Evolutionary conservation across 2,113 vertebrate genomes (phyloP), one percentile per base, ranked within the genome.

Genomic region (Elachura formosa): DNA sequence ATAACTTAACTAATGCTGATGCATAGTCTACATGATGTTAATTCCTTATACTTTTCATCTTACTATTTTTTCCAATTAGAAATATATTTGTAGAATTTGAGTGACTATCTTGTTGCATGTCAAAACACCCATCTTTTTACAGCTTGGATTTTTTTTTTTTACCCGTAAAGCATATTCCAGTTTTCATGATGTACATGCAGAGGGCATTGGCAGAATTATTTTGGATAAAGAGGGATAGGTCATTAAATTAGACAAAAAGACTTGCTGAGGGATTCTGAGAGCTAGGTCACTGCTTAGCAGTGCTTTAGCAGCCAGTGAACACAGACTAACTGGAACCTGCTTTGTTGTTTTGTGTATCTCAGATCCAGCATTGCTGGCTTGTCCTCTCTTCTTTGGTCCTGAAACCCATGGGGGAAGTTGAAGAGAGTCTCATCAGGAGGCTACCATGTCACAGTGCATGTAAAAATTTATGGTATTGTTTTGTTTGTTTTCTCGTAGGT

Each of bases 401-500:
- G 80, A 94, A 77, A 63, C 26, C 13, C 29, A 6, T 2, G 9
- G 33, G 25, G 22, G 36, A 89, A 62, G 34, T n/a, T 66, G 49
- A 45, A 79, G 18, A 76, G 25, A 36, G 34, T 38, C 20, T 6
- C 59, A 28, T 29, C 61, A 64, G 49, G 36, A 76, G 17, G 46
- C 40, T 91, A 4, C 43, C 14, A 1, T 33, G 41, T 87, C 56
- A 38, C 66, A 56, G 21, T 17, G 46, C 66, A 12, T 24, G 63
- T 34, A 41, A n/a, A 16, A 67, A 0, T 69, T 91, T 58, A 14
- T 40, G 17, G 14, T 63, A 19, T 8, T 71, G 49, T 36, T 85
- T 67, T 81, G 40, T 58, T 78, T 69, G n/a, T 84, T 66, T 63
- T 67, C 63, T 31, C 82, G 33, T 64, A 99, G 99, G 98, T 99